Conservation (phyloP, 2,113 vertebrate genomes). For the Rallus limicola region DNA sequence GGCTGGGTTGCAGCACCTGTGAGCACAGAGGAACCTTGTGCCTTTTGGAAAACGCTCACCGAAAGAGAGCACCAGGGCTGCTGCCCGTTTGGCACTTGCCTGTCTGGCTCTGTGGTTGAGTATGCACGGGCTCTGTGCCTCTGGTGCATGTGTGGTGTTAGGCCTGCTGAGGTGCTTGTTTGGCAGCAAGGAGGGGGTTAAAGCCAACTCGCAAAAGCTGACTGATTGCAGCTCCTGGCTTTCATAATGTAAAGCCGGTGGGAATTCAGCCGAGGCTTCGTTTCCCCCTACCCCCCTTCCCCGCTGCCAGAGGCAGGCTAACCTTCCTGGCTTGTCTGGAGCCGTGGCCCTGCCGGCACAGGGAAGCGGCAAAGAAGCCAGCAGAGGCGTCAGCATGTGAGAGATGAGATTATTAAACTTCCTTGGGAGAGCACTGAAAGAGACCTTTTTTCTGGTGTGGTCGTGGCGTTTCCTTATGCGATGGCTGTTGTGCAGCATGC, state of each 20-base stretch:
- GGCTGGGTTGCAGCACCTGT: neutral
- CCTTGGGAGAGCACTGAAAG: neutral
- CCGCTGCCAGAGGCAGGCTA: neutral
- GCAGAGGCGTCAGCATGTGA: neutral
- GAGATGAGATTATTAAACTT: conserved; percentile 48
- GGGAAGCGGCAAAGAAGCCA: neutral
- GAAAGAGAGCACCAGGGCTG: neutral
- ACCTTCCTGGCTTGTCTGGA: conserved; percentile 17
- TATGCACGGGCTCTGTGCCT: neutral
- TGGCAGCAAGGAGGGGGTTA: conserved; percentile 35
- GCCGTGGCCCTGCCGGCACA: neutral
- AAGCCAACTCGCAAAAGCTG: neutral
- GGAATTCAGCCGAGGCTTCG: conserved; percentile 27
- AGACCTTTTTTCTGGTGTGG: neutral
- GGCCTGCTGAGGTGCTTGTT: neutral
- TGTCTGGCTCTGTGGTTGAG: no score
- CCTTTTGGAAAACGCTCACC: neutral
- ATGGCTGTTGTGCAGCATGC: neutral
- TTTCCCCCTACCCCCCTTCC: neutral
- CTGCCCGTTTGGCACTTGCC: no score
- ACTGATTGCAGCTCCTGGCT: conserved; percentile 46
- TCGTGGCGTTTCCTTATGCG: neutral
- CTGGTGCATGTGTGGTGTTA: neutral
- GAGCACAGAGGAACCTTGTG: neutral
- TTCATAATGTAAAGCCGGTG: conserved; percentile 49